Evolutionary conservation across 2,113 vertebrate genomes (phyloP), one percentile per base, ranked within the genome.

Genomic region (Tragelaphus buxtoni): DNA sequence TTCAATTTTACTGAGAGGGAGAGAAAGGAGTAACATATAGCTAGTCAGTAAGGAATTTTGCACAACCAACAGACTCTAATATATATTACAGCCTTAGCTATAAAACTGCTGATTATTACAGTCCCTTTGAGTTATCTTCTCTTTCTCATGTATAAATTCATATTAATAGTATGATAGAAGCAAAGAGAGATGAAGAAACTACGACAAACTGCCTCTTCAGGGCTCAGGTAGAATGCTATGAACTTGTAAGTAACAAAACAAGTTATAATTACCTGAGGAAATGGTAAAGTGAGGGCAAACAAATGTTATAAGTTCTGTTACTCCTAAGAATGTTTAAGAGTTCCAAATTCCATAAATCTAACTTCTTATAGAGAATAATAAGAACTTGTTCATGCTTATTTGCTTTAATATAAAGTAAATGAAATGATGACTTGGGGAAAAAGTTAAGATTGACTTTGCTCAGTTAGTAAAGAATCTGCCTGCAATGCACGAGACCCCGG

Each of bases 331-430:
- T 35, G 7, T 84, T 56, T 79, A 87, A n/a, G 3, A 83, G 56
- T 61, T 88, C 35, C 1, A 95, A 94, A 90, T 95, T 95, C 17
- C 88, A 88, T 55, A 8, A 94, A 92, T 92, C 32, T 58, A 69
- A 42, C 14, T 47, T 89, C 90, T 86, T 69, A 95, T n/a, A 61
- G 56, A 94, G 10, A 10, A 80, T 35, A 10, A 84, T 45, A 84
- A 47, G 47, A 94, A 95, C 12, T 90, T 90, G 8, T 76, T 56
- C n/a, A 86, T 69, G 81, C 1, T 88, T 84, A 63, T 74, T 94
- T 96, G 20, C 26, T 82, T 97, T 88, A 93, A 84, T 84, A 88
- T 83, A 74, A 65, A 30, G 53, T 58, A 94, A 74, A 74, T 85
- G 80, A 97, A 97, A 88, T 53, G 28, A 88, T 79, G 53, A 63